Percentiles rank a stretch among this genome's conserved stretches.
Evolutionary conservation across 2,113 vertebrate genomes (phyloP).

Genomic region (Benitochromis conjunctus): DNA sequence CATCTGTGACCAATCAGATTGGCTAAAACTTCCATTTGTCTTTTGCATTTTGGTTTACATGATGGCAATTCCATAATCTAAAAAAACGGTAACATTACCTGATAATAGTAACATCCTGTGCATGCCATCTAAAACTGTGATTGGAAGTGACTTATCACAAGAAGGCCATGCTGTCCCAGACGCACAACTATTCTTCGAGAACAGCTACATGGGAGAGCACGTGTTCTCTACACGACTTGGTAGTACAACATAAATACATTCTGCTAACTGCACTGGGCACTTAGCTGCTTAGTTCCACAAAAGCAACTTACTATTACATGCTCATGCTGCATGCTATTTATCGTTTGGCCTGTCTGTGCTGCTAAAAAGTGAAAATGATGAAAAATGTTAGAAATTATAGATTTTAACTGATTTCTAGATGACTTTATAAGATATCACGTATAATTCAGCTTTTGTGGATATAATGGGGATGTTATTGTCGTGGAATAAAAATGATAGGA

Average conservation of each 20-base stretch:
- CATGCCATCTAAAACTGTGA: background rate
- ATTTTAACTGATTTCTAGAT: background rate
- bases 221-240: background rate
- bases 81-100: background rate
- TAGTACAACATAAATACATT: background rate
- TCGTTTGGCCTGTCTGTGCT: background rate
- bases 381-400: background rate
- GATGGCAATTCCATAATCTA: background rate
- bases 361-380: background rate
- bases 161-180: background rate
- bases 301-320: background rate
- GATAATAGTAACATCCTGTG: background rate
- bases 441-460: background rate
- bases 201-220: background rate
- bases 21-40: background rate
- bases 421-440: background rate
- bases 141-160: background rate
- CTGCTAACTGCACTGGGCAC: background rate
- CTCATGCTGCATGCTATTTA: background rate
- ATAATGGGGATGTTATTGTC: background rate
- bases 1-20: constrained; percentile 20
- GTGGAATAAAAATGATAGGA: background rate
- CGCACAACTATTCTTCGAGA: background rate
- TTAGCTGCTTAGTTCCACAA: background rate
- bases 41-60: background rate